Base-by-base conservation (phyloP, 2,797 vertebrate species). In the Anableps anableps region DNA sequence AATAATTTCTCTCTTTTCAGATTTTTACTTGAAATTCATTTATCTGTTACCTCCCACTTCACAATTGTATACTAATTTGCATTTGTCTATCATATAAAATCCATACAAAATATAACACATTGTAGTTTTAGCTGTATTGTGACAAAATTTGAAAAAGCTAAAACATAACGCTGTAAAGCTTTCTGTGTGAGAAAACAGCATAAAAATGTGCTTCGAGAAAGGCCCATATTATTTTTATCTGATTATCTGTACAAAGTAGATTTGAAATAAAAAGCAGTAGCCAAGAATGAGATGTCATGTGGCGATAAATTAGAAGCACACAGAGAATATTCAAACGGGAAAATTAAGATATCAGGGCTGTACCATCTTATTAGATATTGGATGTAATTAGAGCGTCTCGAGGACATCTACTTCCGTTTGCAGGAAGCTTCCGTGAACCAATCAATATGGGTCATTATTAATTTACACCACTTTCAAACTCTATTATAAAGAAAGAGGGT, bases 401-500 rank as follows among this genome's bases (percentile, higher is more conserved):
- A 86, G 81, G 70, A 89, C 41, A 78, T 83, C 75, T 47, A 76
- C 77, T 85, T 87, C 76, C 58, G n/a, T 85, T 88, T 83, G 82
- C 77, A 91, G 88, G 85, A 88, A 83, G 88, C 86, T 79, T 88
- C 76, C 80, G 75, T 80, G 83, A 90, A 84, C 80, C 80, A 85
- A 90, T 94, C 90, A 89, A 93, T 91, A 82, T 36, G 76, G 75
- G 78, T 92, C 91, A 94, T 95, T 91, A 94, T 90, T 92, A 87
- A 95, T 96, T 95, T 87, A 93, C 71, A 85, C 80, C 79, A 83
- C 71, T 83, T 85, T 91, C 80, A 81, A 85, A 76, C 82, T 89
- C 80, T 48, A 16, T 86, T 83, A 83, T 81, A 77, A 80, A 84
- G 80, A 84, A 78, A 86, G 53, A 50, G 68, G 50, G 55, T 85